These are phyloP conservation scores for Phoenicopterus ruber DNA, from an alignment of 2,113 vertebrate genomes.

Conservation along the genomic window DNA sequence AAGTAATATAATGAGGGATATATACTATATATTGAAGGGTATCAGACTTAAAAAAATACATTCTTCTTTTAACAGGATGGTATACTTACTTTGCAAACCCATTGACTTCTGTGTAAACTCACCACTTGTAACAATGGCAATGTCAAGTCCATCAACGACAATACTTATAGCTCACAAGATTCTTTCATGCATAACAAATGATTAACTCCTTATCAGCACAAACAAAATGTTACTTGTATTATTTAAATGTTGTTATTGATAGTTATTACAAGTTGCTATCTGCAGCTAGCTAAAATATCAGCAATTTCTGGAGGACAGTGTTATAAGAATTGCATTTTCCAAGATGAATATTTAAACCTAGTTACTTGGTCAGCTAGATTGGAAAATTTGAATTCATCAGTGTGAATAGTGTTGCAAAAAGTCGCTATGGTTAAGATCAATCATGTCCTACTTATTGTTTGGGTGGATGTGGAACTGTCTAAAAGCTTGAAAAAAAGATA, in stretches of 20 bases:
- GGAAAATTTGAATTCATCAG: conserved; percentile 20
- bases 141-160: neutral
- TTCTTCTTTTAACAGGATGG: neutral
- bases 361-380: neutral
- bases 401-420: conserved; percentile 24
- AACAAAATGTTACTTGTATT: neutral
- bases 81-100: neutral
- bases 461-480: neutral
- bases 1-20: neutral
- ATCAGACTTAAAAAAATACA: neutral
- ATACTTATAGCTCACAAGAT: neutral
- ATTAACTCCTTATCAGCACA: neutral
- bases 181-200: neutral
- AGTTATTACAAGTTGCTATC: neutral
- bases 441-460: neutral
- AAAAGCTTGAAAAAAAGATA: neutral
- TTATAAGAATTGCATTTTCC: neutral
- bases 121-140: neutral
- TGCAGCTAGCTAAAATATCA: neutral
- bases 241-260: neutral
- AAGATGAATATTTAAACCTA: neutral
- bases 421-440: conserved; percentile 16
- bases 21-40: neutral
- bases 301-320: neutral
- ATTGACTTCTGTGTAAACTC: neutral